phyloP scores from a whole-genome alignment of 2,113 vertebrate genomes.

The Rhabdomys dilectus region DNA sequence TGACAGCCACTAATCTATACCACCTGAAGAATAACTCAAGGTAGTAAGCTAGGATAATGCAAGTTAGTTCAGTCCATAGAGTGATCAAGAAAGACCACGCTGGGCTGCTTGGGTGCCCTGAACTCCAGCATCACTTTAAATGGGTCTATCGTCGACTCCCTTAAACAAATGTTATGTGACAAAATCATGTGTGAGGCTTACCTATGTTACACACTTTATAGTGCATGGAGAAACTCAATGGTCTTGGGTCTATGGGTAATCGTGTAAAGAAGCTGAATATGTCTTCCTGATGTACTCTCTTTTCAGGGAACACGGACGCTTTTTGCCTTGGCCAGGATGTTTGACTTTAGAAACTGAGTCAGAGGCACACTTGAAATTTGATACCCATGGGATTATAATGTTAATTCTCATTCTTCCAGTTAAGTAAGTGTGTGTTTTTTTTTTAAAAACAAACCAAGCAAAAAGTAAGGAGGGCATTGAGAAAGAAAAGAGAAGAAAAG shows the following conservation, averaged over 20 bases:
- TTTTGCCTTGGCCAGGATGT: slow-evolving; percentile 59
- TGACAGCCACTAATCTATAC: background rate
- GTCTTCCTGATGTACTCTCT: slow-evolving; percentile 79
- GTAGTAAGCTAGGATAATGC: slow-evolving; percentile 16
- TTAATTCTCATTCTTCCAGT: slow-evolving; percentile 69
- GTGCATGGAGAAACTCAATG: slow-evolving; percentile 81
- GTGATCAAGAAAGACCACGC: slow-evolving; percentile 62
- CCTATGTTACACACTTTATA: slow-evolving; percentile 86
- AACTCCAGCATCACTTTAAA: slow-evolving; percentile 44
- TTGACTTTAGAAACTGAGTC: slow-evolving; percentile 74
- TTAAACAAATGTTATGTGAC: slow-evolving; percentile 80
- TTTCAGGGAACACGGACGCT: slow-evolving; percentile 44
- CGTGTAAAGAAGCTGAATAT: slow-evolving; percentile 82
- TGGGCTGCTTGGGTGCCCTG: slow-evolving; percentile 30
- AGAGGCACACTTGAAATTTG: slow-evolving; percentile 63
- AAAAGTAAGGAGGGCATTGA: background rate
- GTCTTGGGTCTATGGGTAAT: slow-evolving; percentile 83
- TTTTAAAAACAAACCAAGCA: background rate
- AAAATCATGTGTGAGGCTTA: slow-evolving; percentile 84
- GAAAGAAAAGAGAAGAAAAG: background rate
- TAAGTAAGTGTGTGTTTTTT: slow-evolving; percentile 28
- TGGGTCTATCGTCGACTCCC: slow-evolving; percentile 57
- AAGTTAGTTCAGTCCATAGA: slow-evolving; percentile 63
- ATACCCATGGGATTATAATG: slow-evolving; percentile 72
- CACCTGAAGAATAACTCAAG: background rate